Evolutionary conservation across 2,797 vertebrate genomes (phyloP).

Genomic region (Catharus ustulatus): DNA sequence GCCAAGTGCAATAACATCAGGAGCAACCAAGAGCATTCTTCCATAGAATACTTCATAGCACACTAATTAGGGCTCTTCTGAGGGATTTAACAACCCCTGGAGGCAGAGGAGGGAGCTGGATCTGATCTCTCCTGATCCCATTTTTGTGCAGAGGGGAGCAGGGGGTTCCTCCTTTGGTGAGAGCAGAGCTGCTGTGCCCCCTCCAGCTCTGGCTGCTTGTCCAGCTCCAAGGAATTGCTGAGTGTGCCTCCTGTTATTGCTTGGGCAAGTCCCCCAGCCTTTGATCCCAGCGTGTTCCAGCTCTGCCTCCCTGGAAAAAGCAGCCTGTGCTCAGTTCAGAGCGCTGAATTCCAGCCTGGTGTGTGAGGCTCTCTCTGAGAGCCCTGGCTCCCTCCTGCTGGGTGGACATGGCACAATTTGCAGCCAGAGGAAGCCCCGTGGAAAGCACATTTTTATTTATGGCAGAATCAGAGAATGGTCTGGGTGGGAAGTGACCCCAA

Average conservation of each 20-base stretch:
- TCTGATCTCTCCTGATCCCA: neutral
- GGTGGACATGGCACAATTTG: rapidly evolving
- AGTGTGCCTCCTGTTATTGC: rapidly evolving
- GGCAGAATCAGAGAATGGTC: neutral
- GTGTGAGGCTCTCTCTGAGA: rapidly evolving
- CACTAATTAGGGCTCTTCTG: conserved; percentile 49
- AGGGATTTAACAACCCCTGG: conserved; percentile 28
- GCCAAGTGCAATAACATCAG: conserved; percentile 48
- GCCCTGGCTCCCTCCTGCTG: neutral
- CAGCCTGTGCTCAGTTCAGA: neutral
- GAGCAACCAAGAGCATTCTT: conserved; percentile 34
- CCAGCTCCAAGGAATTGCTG: neutral
- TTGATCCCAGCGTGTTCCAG: rapidly evolving
- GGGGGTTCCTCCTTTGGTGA: neutral
- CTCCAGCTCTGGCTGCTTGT: neutral
- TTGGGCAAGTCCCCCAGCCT: neutral
- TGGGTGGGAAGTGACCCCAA: neutral
- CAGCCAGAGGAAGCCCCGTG: rapidly evolving
- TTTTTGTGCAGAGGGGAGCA: neutral
- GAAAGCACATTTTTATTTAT: neutral
- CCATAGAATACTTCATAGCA: conserved; percentile 23
- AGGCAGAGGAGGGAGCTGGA: conserved; percentile 28
- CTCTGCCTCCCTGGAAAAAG: neutral
- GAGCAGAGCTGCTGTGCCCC: neutral
- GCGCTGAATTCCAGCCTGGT: rapidly evolving